Evolutionary conservation across 2,888 invertebrate genomes (phyloP).

Genomic region (Apocheima hispidaria): DNA sequence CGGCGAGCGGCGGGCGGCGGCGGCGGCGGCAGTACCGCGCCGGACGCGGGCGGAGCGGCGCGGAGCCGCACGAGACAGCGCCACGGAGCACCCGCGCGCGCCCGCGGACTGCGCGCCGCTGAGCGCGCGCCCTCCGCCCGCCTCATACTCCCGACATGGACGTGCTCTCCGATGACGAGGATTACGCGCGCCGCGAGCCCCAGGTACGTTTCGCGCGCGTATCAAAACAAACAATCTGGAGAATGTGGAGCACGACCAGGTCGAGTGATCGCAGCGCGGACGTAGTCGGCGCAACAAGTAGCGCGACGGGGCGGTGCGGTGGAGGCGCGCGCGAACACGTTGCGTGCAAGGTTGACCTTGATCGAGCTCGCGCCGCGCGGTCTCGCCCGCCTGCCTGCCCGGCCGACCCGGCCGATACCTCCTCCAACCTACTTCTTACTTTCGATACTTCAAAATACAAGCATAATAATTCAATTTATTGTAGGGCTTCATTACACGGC

Average conservation of each 20-base stretch:
- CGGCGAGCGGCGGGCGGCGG: too few species aligned
- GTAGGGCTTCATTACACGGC: constrained; percentile 29
- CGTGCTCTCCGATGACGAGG: constrained; percentile 84
- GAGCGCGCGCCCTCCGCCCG: constrained; percentile 65
- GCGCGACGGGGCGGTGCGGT: constrained; percentile 43
- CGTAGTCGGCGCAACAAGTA: constrained; percentile 73
- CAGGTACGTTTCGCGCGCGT: constrained; percentile 66
- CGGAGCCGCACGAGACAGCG: constrained; percentile 67
- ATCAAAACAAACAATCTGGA: constrained; percentile 37
- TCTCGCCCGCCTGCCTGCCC: constrained; percentile 62
- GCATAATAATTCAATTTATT: constrained; percentile 35
- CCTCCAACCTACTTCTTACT: constrained; percentile 35
- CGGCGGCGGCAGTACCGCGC: constrained; percentile 77
- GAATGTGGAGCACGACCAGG: constrained; percentile 51
- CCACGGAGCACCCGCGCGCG: constrained; percentile 75
- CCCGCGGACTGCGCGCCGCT: constrained; percentile 74
- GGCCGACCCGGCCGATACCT: constrained; percentile 46
- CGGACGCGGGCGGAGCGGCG: constrained; percentile 81
- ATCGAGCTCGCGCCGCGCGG: constrained; percentile 64
- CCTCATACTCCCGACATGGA: constrained; percentile 72
- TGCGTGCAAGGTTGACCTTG: constrained; percentile 77
- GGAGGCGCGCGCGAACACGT: constrained; percentile 50
- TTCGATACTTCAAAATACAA: constrained; percentile 48
- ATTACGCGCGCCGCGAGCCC: constrained; percentile 77
- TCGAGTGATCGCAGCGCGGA: constrained; percentile 38